Percentiles rank a stretch among this genome's conserved stretches.
Evolutionary conservation across 2,113 vertebrate species (phyloP).

Genomic region (Sinocyclocheilus maitianheensis): DNA sequence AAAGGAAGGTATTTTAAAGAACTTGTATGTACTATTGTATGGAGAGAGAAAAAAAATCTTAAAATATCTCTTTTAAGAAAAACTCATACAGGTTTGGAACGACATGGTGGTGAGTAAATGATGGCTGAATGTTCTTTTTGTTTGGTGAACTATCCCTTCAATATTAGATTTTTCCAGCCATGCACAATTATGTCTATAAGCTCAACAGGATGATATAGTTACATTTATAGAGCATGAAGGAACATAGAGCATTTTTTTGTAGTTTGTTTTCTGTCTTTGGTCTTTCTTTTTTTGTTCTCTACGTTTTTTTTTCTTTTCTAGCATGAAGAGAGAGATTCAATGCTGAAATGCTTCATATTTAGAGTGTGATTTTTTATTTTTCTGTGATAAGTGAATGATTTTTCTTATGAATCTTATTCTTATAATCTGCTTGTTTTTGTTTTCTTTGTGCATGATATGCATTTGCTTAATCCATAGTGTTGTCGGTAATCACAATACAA

Average conservation of each 20-base stretch:
- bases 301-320: background rate
- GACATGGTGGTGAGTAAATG: background rate
- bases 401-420: background rate
- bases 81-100: background rate
- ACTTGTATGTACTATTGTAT: background rate
- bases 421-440: background rate
- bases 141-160: background rate
- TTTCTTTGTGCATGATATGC: background rate
- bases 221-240: conserved; percentile 1
- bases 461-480: background rate
- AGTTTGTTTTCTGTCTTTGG: background rate
- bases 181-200: background rate
- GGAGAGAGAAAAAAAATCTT: background rate
- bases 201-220: background rate
- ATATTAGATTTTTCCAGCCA: background rate
- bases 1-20: too few species aligned
- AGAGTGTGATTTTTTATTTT: background rate
- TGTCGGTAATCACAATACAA: background rate
- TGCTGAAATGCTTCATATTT: background rate
- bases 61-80: background rate
- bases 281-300: background rate
- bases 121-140: background rate
- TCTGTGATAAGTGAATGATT: background rate
- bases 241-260: background rate
- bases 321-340: background rate